Evolutionary conservation across 2,797 vertebrate species (phyloP).

Genomic region (Gouania willdenowi): DNA sequence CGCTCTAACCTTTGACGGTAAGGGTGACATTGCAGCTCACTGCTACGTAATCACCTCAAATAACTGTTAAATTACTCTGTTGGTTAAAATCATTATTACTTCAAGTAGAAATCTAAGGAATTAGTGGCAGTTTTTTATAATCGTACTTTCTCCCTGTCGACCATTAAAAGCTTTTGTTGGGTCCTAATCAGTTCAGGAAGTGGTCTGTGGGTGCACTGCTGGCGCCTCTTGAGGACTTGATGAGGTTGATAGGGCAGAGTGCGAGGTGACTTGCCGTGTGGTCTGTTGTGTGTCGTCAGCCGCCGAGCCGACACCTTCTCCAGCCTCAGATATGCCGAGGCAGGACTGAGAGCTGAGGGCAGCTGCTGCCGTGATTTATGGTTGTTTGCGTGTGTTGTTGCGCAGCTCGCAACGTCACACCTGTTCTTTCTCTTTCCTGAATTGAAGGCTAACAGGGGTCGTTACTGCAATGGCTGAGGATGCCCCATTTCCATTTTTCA

Average conservation of each 20-base stretch:
- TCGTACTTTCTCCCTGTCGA: neutral
- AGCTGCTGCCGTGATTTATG: slow-evolving; percentile 39
- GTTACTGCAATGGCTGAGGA: no score
- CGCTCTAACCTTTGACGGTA: neutral
- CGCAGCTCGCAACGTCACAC: slow-evolving; percentile 40
- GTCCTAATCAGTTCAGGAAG: slow-evolving; percentile 29
- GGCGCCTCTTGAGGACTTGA: slow-evolving; percentile 48
- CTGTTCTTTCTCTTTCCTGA: slow-evolving; percentile 51
- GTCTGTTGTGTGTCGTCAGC: slow-evolving; percentile 48
- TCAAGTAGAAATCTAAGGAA: slow-evolving; percentile 3
- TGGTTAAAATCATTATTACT: slow-evolving; percentile 12
- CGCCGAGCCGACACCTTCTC: slow-evolving; percentile 40
- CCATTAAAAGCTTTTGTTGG: slow-evolving; percentile 1
- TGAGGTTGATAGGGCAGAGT: slow-evolving; percentile 41
- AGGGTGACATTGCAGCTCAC: no score
- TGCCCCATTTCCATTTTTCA: no score
- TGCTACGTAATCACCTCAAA: no score
- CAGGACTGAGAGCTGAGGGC: neutral
- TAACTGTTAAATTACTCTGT: no score
- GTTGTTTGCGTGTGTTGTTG: slow-evolving; percentile 29
- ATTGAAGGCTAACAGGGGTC: slow-evolving; percentile 10
- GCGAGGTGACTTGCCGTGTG: slow-evolving; percentile 39
- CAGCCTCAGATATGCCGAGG: slow-evolving; percentile 15
- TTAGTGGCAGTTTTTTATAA: slow-evolving; percentile 3
- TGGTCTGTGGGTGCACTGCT: no score